These are phyloP conservation scores for Meda fulgida DNA, from an alignment of 2,797 vertebrate genomes.

Conservation along the genomic window DNA sequence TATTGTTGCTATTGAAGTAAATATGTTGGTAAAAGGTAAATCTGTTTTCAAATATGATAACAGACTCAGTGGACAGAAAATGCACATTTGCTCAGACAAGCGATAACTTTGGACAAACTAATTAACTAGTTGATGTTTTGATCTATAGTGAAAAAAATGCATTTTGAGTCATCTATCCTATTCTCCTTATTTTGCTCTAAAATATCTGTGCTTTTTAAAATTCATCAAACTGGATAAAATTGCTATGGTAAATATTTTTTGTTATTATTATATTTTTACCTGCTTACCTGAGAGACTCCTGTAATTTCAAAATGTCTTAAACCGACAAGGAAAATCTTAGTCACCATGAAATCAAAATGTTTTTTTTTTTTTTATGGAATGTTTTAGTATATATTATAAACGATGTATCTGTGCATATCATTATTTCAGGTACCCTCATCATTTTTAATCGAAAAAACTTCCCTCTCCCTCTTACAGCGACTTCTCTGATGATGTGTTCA, in stretches of 20 bases:
- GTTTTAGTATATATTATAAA: too few relatives aligned
- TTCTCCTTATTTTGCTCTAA: neutral
- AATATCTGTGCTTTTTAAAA: neutral
- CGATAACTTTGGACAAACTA: neutral
- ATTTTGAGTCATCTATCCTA: neutral
- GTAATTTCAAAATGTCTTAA: neutral
- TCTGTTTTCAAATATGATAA: neutral
- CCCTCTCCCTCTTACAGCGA: neutral
- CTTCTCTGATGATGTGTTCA: too few relatives aligned
- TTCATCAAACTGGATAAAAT: neutral
- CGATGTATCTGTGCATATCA: neutral
- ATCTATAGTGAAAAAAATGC: neutral
- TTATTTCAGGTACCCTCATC: neutral
- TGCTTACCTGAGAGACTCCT: neutral
- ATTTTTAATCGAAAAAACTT: neutral
- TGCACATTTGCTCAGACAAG: neutral
- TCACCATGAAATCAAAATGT: too few relatives aligned
- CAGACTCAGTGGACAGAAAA: neutral
- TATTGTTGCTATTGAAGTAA: neutral
- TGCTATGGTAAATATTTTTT: neutral
- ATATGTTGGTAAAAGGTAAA: neutral
- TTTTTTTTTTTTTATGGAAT: too few relatives aligned
- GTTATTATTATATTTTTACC: neutral
- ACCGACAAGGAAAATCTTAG: neutral
- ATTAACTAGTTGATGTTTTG: neutral